These are phyloP conservation scores for Callospermophilus lateralis DNA, from an alignment of 2,113 vertebrate species.

Conservation along the genomic window DNA sequence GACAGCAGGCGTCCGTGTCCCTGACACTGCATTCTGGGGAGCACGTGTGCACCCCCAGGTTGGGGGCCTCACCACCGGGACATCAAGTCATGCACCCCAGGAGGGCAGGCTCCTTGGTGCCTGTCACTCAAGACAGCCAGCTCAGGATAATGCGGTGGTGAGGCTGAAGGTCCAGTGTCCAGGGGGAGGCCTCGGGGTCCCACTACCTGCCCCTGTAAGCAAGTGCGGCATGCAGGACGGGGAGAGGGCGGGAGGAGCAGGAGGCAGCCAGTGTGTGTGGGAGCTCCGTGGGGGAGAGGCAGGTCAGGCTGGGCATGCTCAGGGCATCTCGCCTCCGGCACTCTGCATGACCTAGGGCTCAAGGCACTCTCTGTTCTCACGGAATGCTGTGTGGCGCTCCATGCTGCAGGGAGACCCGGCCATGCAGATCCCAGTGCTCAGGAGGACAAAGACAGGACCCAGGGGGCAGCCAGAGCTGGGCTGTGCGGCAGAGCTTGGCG, in stretches of 20 bases:
- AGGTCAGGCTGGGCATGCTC: too few relatives aligned
- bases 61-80: too few relatives aligned
- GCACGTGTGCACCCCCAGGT: too few relatives aligned
- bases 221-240: not conserved
- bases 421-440: not conserved
- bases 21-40: too few relatives aligned
- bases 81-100: not conserved
- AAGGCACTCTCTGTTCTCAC: too few relatives aligned
- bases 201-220: not conserved
- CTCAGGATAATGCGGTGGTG: too few relatives aligned
- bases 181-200: not conserved
- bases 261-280: rapidly evolving
- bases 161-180: too few relatives aligned
- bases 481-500: not conserved
- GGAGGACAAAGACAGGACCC: not conserved
- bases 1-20: too few relatives aligned
- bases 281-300: rapidly evolving
- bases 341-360: not conserved
- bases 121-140: not conserved
- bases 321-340: not conserved
- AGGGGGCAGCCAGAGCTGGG: not conserved
- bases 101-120: not conserved
- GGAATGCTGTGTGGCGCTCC: not conserved
- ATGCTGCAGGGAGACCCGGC: not conserved
- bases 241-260: not conserved